Evolutionary conservation across 2,888 invertebrate species (phyloP).

Genomic region (Nipponacmea schrenckii): DNA sequence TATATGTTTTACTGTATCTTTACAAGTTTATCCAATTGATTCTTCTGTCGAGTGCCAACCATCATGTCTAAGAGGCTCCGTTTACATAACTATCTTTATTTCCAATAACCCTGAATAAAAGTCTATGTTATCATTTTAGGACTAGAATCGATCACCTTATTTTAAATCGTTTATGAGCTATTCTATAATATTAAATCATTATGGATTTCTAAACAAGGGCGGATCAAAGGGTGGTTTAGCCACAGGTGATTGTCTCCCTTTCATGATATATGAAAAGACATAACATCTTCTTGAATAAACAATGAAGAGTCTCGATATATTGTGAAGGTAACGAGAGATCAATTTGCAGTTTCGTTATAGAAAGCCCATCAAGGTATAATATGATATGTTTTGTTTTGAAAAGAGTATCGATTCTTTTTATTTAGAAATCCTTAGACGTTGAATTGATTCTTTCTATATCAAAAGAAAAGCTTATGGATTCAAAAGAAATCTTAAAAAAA

Average conservation of each 20-base stretch:
- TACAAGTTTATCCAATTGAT: slow-evolving; percentile 6
- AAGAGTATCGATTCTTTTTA: neutral
- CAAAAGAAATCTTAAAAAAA: too few species aligned
- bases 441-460: neutral
- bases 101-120: too few species aligned
- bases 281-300: too few species aligned
- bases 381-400: slow-evolving; percentile 3
- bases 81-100: too few species aligned
- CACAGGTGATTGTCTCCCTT: neutral
- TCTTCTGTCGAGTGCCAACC: neutral
- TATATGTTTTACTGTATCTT: neutral
- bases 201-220: too few species aligned
- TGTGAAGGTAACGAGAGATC: neutral
- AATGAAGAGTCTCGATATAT: too few species aligned
- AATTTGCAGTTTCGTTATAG: neutral
- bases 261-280: neutral
- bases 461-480: too few species aligned
- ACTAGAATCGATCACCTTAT: too few species aligned
- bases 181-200: too few species aligned
- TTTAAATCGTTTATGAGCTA: too few species aligned
- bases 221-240: neutral
- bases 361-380: neutral
- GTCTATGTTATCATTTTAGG: too few species aligned
- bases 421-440: neutral
- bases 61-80: too few species aligned